phyloP scores from a whole-genome alignment of 2,797 vertebrate genomes.

The Acipenser transmontanus region DNA sequence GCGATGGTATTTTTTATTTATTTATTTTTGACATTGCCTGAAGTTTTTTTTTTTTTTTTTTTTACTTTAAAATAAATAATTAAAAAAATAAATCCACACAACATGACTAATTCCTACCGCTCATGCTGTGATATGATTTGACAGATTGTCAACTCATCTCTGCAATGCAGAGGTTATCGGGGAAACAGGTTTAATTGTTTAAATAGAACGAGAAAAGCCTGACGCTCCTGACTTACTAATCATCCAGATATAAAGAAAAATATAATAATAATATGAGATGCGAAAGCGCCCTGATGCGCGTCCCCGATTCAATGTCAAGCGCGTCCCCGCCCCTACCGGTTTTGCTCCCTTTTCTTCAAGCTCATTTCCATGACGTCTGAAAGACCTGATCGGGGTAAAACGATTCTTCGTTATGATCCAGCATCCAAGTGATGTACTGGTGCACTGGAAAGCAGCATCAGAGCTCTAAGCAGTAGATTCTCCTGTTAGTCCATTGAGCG shows the following conservation, averaged over 20 bases:
- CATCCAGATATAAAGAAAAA: neutral
- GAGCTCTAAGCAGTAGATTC: constrained; percentile 59
- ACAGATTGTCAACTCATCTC: too few species aligned
- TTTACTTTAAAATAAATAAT: too few species aligned
- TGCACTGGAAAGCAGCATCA: constrained; percentile 43
- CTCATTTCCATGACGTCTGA: constrained; percentile 61
- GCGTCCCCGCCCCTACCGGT: constrained; percentile 48
- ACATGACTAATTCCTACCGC: too few species aligned
- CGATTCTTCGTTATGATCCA: constrained; percentile 52
- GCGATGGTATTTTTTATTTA: too few species aligned
- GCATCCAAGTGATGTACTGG: constrained; percentile 44
- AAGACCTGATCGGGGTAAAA: constrained; percentile 46
- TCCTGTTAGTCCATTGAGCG: constrained; percentile 63
- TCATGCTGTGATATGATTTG: too few species aligned
- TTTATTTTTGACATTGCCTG: too few species aligned
- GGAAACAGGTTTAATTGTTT: constrained; percentile 29
- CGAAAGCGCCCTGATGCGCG: constrained; percentile 38
- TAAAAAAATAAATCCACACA: too few species aligned
- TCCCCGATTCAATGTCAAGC: constrained; percentile 54
- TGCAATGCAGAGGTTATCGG: too few species aligned
- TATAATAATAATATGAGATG: constrained; percentile 2
- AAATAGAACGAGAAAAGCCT: constrained; percentile 22
- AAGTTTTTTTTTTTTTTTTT: too few species aligned
- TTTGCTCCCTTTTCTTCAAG: constrained; percentile 61
- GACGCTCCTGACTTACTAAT: constrained; percentile 9